Conservation (phyloP, 2,888 invertebrate genomes). For the Drosophila antonietae region DNA sequence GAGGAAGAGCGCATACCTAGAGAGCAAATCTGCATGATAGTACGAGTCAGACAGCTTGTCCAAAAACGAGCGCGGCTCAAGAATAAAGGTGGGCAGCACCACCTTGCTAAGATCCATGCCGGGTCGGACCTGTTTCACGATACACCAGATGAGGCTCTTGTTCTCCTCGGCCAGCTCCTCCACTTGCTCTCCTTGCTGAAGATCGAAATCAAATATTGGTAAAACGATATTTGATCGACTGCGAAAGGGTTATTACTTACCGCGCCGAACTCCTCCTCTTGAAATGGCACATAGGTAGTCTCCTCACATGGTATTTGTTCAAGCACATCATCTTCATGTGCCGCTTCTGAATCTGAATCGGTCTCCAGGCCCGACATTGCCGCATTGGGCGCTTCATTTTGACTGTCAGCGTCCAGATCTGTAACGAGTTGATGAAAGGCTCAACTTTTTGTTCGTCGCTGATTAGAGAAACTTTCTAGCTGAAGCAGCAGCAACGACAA, state of each 20-base stretch:
- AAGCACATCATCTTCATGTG: constrained; percentile 44
- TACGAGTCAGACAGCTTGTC: constrained; percentile 97
- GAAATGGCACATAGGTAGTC: constrained; percentile 87
- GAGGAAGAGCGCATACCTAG: constrained; percentile 87
- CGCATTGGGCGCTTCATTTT: constrained; percentile 87
- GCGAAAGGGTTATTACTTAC: constrained; percentile 70
- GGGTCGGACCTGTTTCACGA: constrained; percentile 97
- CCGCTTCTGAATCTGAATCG: constrained; percentile 87
- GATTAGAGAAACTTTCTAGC: constrained; percentile 29
- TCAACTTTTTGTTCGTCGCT: constrained; percentile 10
- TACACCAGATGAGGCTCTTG: constrained; percentile 96
- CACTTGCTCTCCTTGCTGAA: constrained; percentile 92
- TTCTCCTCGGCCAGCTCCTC: constrained; percentile 97
- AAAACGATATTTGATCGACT: not conserved
- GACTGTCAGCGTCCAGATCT: constrained; percentile 91
- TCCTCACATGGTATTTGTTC: constrained; percentile 82
- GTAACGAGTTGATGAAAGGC: constrained; percentile 31
- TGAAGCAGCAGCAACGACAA: constrained; percentile 6
- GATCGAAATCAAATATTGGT: not conserved
- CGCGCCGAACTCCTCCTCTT: constrained; percentile 87
- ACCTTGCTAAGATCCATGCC: constrained; percentile 96
- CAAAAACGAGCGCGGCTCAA: constrained; percentile 96
- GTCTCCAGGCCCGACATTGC: constrained; percentile 84
- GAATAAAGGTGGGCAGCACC: constrained; percentile 96
- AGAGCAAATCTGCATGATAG: constrained; percentile 95